These are phyloP conservation scores for Leptarthrus brevirostris DNA, from an alignment of 2,888 invertebrate genomes.

Conservation along the genomic window DNA sequence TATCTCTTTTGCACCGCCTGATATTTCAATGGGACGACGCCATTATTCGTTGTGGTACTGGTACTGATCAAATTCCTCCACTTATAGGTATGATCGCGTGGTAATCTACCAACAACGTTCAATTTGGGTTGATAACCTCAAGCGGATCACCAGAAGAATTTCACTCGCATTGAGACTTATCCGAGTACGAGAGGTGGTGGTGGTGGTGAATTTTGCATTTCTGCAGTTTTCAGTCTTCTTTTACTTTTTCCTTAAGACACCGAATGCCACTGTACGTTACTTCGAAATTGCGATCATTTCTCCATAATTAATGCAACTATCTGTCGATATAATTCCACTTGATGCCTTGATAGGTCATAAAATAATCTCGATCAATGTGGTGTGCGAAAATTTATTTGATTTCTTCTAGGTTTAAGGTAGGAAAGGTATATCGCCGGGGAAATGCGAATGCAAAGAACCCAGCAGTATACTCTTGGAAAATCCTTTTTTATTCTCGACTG, in stretches of 20 bases:
- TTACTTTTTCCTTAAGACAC: not conserved
- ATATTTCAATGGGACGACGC: not conserved
- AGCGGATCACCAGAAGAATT: slow-evolving; percentile 46
- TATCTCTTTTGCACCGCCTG: not conserved
- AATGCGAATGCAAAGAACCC: no score
- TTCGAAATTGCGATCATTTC: slow-evolving; percentile 15
- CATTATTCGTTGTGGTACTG: not conserved
- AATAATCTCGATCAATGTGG: no score
- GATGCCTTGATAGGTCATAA: no score
- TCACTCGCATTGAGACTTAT: slow-evolving; percentile 55
- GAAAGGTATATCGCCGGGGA: no score
- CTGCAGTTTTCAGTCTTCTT: not conserved
- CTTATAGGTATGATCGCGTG: slow-evolving; percentile 43
- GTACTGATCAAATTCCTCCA: slow-evolving; percentile 44
- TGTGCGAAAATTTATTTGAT: no score
- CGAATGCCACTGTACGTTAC: slow-evolving; percentile 3
- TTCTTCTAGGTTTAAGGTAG: no score
- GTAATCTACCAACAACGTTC: slow-evolving; percentile 40
- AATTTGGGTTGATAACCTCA: slow-evolving; percentile 48
- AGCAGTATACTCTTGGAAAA: no score
- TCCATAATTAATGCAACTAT: slow-evolving; percentile 13
- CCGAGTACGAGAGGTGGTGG: slow-evolving; percentile 51
- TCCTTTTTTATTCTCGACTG: no score
- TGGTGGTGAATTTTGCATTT: slow-evolving; percentile 51
- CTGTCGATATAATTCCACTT: no score